A percentile compares a stretch with the other conserved stretches of the same genome.
phyloP scores from a whole-genome alignment of 2,888 invertebrate genomes.

The Halocaridina rubra region DNA sequence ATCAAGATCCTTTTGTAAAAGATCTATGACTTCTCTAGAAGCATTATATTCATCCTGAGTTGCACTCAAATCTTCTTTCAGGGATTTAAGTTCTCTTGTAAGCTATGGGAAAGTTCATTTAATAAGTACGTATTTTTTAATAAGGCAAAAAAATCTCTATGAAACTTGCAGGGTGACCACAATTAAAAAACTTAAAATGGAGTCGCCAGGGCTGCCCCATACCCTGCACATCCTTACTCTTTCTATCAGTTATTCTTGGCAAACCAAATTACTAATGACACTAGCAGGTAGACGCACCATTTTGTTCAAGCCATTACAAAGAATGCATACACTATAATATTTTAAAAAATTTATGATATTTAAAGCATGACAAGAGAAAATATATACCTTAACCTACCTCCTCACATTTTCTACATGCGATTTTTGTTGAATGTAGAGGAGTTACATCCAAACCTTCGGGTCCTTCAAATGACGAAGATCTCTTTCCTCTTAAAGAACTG shows the following conservation, averaged over 20 bases:
- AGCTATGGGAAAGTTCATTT: too few species aligned
- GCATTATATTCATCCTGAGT: conserved; percentile 68
- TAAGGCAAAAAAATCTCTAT: too few species aligned
- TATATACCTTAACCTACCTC: conserved; percentile 29
- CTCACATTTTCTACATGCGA: conserved; percentile 37
- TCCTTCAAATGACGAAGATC: conserved; percentile 28
- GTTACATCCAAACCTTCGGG: conserved; percentile 31
- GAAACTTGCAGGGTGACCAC: too few species aligned
- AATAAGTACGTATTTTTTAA: too few species aligned
- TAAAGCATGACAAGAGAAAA: neutral
- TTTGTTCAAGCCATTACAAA: too few species aligned
- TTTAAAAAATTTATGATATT: neutral
- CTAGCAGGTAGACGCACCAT: too few species aligned
- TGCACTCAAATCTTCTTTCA: conserved; percentile 66
- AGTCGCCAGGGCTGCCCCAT: too few species aligned
- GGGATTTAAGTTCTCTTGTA: conserved; percentile 11
- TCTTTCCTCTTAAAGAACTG: conserved; percentile 12
- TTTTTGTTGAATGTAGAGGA: conserved; percentile 7
- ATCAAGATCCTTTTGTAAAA: conserved; percentile 68
- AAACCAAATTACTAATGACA: too few species aligned
- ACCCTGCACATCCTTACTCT: too few species aligned
- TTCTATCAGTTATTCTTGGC: too few species aligned
- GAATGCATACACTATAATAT: too few species aligned
- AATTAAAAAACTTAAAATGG: too few species aligned
- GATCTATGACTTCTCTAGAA: conserved; percentile 68